These are phyloP conservation scores for Galerucella calmariensis DNA, from an alignment of 2,888 invertebrate genomes.

Conservation along the genomic window DNA sequence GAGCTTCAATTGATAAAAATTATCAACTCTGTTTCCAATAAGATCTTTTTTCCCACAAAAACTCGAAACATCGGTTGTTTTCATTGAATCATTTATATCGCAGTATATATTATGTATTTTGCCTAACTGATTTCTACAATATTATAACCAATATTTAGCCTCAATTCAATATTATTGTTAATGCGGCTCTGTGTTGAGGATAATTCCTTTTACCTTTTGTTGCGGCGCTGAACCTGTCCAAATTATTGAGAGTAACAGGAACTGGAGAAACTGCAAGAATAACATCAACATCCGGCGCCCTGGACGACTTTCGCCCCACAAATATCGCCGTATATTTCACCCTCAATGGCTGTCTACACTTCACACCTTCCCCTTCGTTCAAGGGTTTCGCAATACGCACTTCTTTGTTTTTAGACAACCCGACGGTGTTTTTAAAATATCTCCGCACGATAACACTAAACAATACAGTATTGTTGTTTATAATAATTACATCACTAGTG, in stretches of 20 bases:
- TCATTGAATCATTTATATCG: too few relatives aligned
- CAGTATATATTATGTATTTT: too few relatives aligned
- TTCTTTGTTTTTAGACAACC: constrained; percentile 54
- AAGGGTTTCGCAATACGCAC: constrained; percentile 59
- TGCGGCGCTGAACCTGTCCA: constrained; percentile 63
- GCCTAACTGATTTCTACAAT: too few relatives aligned
- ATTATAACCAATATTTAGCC: not conserved
- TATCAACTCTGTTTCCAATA: too few relatives aligned
- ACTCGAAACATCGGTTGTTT: too few relatives aligned
- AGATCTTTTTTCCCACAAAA: too few relatives aligned
- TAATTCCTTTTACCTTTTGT: constrained; percentile 60
- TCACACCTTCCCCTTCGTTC: constrained; percentile 60
- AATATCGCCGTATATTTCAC: constrained; percentile 63
- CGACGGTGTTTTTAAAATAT: constrained; percentile 60
- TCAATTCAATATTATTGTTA: not conserved
- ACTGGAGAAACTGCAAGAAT: constrained; percentile 61
- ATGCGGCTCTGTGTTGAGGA: not conserved
- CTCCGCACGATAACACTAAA: constrained; percentile 61
- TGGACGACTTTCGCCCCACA: constrained; percentile 57
- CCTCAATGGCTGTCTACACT: constrained; percentile 61
- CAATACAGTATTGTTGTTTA: constrained; percentile 54
- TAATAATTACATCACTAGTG: constrained; percentile 55
- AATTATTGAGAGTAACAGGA: constrained; percentile 63
- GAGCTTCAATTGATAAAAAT: too few relatives aligned
- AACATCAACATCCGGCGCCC: constrained; percentile 56